phyloP scores from a whole-genome alignment of 1,140 invertebrate species.

The Vanessa tameamea region DNA sequence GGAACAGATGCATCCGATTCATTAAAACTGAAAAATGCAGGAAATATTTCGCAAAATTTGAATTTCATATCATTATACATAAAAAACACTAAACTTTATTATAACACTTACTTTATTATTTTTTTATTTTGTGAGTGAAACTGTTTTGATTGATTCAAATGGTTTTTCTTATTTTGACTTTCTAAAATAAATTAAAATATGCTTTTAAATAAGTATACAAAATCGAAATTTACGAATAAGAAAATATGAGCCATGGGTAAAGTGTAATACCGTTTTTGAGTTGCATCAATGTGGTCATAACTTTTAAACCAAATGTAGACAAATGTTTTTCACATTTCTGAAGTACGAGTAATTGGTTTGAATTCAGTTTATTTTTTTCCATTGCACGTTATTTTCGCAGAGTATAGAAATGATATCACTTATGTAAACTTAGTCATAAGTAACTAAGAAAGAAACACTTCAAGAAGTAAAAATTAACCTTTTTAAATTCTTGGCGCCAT shows the following conservation, averaged over 20 bases:
- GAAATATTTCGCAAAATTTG: neutral
- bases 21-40: slow-evolving; percentile 13
- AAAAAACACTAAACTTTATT: too few species aligned
- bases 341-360: neutral
- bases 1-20: neutral
- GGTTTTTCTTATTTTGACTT: neutral
- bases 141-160: slow-evolving; percentile 2
- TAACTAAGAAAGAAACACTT: too few species aligned
- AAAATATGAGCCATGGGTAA: neutral
- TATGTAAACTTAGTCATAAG: too few species aligned
- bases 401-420: too few species aligned
- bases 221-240: neutral
- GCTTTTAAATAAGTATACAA: neutral
- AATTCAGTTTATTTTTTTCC: slow-evolving; percentile 13
- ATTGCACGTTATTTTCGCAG: neutral
- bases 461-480: too few species aligned
- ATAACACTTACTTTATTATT: slow-evolving; percentile 19
- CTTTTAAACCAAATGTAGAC: slow-evolving; percentile 57
- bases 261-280: slow-evolving; percentile 22
- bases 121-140: neutral
- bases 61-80: too few species aligned
- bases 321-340: slow-evolving; percentile 49
- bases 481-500: too few species aligned
- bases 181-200: slow-evolving; percentile 20
- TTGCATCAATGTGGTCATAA: slow-evolving; percentile 45